phyloP scores from a whole-genome alignment of 2,888 invertebrate species.

The Sminthurinus aureus region DNA sequence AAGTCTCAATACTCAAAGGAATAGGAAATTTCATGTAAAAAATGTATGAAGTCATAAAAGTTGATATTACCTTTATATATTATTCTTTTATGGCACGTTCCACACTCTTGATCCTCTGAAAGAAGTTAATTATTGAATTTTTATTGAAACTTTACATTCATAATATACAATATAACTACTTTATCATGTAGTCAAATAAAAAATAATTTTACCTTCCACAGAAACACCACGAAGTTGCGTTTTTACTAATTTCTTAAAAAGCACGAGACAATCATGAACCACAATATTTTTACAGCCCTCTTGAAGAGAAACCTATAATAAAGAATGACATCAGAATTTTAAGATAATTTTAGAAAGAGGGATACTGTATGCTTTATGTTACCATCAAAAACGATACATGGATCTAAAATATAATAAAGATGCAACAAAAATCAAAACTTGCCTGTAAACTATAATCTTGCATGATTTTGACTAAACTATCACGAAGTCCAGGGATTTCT shows the following conservation, averaged over 20 bases:
- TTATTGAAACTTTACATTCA: too few species aligned
- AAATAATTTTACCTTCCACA: constrained; percentile 66
- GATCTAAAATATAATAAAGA: background rate
- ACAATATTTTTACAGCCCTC: constrained; percentile 90
- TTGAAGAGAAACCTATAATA: constrained; percentile 77
- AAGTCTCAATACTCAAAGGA: background rate
- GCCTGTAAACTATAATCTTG: constrained; percentile 93
- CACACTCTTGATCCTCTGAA: constrained; percentile 79
- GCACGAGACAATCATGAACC: constrained; percentile 86
- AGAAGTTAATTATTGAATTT: constrained; percentile 60
- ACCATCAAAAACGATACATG: background rate
- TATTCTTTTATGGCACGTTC: constrained; percentile 79
- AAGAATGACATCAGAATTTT: constrained; percentile 12
- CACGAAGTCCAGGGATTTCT: constrained; percentile 87
- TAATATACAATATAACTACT: too few species aligned
- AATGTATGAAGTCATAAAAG: background rate
- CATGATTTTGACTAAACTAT: constrained; percentile 92
- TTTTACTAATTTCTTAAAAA: constrained; percentile 81
- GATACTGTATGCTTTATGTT: background rate
- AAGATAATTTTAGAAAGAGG: background rate
- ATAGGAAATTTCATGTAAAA: background rate
- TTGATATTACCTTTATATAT: constrained; percentile 70
- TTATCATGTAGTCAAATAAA: too few species aligned
- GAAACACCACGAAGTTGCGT: constrained; percentile 81
- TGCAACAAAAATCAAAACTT: constrained; percentile 42